Evolutionary conservation across 1,140 invertebrate species (phyloP).

Genomic region (Piezodorus guildinii): DNA sequence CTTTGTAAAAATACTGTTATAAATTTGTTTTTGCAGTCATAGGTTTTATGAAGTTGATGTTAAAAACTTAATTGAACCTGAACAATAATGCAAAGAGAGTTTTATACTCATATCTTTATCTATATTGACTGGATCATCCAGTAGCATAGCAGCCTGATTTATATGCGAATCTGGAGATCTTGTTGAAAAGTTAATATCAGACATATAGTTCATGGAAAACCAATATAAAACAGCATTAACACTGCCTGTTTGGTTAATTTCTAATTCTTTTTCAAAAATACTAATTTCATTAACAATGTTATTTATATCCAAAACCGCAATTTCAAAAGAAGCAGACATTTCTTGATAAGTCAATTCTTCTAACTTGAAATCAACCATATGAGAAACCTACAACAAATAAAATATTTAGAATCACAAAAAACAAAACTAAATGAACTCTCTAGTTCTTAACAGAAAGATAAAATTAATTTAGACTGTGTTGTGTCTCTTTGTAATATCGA

Average conservation of each 20-base stretch:
- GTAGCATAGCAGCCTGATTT: not conserved
- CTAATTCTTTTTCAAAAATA: slow-evolving; percentile 1
- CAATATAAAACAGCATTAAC: slow-evolving; percentile 4
- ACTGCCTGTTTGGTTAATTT: not conserved
- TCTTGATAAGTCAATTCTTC: not conserved
- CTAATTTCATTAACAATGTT: not conserved
- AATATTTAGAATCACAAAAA: slow-evolving; percentile 2
- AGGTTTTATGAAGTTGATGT: too few relatives aligned
- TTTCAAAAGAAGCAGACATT: not conserved
- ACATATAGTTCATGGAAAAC: not conserved
- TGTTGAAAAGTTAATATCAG: not conserved
- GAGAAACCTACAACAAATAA: not conserved
- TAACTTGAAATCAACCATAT: slow-evolving; percentile 9
- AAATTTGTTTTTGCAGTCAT: too few relatives aligned
- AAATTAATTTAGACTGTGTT: too few relatives aligned
- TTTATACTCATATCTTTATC: not conserved
- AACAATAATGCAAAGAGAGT: not conserved
- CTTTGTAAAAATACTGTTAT: too few relatives aligned
- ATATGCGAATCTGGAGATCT: slow-evolving; percentile 1
- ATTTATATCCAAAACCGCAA: not conserved
- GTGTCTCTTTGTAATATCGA: too few relatives aligned
- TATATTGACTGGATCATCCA: not conserved
- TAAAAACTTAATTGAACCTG: not conserved
- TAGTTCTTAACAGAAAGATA: too few relatives aligned
- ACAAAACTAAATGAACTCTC: too few relatives aligned